Base-by-base conservation (phyloP, 2,797 vertebrate species). In the Valencia hispanica region DNA sequence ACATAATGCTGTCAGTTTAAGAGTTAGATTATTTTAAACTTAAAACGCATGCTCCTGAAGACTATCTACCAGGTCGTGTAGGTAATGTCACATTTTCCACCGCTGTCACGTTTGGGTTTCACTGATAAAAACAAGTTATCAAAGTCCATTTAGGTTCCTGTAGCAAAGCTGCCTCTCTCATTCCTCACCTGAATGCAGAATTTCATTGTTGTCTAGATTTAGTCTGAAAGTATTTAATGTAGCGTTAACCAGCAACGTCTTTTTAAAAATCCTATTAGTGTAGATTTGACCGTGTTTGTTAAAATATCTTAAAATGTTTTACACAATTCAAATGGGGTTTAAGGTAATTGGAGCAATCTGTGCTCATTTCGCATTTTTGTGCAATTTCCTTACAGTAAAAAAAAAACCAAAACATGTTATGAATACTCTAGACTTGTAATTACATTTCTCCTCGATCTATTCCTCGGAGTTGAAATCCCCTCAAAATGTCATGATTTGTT, bases 131-230 rank as follows among this genome's bases (percentile, higher is more conserved):
- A 15, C 12, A 43, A 68, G 22, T 68, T 43, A 27, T 45, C 65
- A 43, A 68, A 68, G 65, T 68, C 65, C 65, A 43, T n/a, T n/a
- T 43, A 43, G 39, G 25, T 68, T 68, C 12, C 39, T n/a, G 65
- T 27, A 11, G 15, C 12, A 57, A 5, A 27, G 55, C 27, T 57
- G 27, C 2, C 65, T 66, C 5, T 12, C 0, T 41, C n/a, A 39
- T 66, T 66, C 7, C 63, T 25, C 25, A 2, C 10, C 18, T 66
- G 39, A 66, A n/a, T n/a, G 65, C 25, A 17, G 39, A 27, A 17
- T 43, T 7, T n/a, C 27, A 43, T 43, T n/a, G 0, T 41, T 68
- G 25, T 68, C 39, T 27, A 43, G 39, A 27, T 63, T 63, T 63
- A 63, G 34, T 17, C 17, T 4, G 9, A 34, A 61, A 22, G 34